Conservation (phyloP, 2,797 vertebrate genomes). For the Monodelphis domestica region DNA sequence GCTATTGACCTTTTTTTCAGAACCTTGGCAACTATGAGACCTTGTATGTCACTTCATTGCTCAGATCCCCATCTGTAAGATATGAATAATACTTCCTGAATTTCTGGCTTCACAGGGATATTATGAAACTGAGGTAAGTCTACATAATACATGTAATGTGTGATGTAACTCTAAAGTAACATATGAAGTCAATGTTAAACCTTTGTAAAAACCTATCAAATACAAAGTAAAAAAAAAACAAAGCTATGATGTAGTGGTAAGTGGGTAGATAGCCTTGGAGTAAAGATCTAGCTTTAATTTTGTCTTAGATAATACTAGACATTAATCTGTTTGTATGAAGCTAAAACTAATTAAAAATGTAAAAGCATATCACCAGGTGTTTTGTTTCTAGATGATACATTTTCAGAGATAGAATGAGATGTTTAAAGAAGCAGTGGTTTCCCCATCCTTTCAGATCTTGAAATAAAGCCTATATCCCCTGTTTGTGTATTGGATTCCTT, state of each 20-base stretch:
- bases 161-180: background rate
- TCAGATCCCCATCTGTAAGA: background rate
- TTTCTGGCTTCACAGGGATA: background rate
- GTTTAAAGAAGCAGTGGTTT: background rate
- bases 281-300: background rate
- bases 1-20: background rate
- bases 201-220: background rate
- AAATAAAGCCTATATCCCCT: background rate
- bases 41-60: background rate
- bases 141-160: background rate
- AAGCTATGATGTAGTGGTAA: background rate
- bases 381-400: background rate
- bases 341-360: background rate
- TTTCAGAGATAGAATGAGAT: background rate
- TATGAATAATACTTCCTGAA: background rate
- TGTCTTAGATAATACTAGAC: background rate
- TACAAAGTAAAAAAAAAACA: background rate
- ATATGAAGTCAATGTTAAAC: background rate
- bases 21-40: background rate
- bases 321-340: background rate
- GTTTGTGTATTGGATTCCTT: background rate
- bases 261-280: background rate
- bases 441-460: background rate
- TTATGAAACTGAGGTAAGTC: too few species aligned
- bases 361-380: background rate